A percentile compares a stretch with the other conserved stretches of the same genome.
Evolutionary conservation across 2,797 vertebrate species (phyloP).

Genomic region (Austrolebias charrua): DNA sequence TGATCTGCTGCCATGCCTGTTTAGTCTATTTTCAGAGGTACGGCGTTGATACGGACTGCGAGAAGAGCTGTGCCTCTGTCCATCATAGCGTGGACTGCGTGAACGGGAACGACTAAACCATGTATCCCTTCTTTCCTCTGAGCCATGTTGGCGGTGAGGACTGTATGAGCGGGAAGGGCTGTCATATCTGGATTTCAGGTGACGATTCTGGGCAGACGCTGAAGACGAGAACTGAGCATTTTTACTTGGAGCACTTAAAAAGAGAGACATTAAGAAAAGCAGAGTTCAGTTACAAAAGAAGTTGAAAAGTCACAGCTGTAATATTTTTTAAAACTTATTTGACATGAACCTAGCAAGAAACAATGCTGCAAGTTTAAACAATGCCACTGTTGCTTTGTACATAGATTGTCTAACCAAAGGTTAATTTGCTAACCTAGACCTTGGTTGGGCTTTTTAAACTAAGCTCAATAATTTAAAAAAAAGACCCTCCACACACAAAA

Average conservation of each 20-base stretch:
- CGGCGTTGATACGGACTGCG: constrained; percentile 50
- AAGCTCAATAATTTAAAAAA: too few species aligned
- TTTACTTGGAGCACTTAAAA: constrained; percentile 21
- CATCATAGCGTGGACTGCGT: constrained; percentile 70
- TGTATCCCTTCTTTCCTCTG: constrained; percentile 49
- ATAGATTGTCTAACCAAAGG: too few species aligned
- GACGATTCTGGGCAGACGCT: constrained; percentile 2
- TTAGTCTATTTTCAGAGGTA: neutral
- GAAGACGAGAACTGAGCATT: neutral
- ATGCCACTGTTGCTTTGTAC: too few species aligned
- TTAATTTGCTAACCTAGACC: too few species aligned
- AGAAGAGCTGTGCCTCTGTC: constrained; percentile 17
- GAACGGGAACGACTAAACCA: constrained; percentile 30
- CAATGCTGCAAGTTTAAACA: too few species aligned
- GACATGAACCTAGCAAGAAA: too few species aligned
- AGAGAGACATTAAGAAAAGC: neutral
- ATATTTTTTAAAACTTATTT: too few species aligned
- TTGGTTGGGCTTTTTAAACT: too few species aligned
- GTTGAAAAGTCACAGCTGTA: too few species aligned
- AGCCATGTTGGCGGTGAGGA: constrained; percentile 71
- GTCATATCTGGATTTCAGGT: constrained; percentile 8
- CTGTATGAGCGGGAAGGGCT: constrained; percentile 15
- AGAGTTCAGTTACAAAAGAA: too few species aligned
- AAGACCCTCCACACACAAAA: too few species aligned
- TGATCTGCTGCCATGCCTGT: constrained; percentile 27